A percentile compares a stretch with the other conserved stretches of the same genome.
Conservation (phyloP, 2,888 invertebrate species). For the Lamellibrachia satsuma region DNA sequence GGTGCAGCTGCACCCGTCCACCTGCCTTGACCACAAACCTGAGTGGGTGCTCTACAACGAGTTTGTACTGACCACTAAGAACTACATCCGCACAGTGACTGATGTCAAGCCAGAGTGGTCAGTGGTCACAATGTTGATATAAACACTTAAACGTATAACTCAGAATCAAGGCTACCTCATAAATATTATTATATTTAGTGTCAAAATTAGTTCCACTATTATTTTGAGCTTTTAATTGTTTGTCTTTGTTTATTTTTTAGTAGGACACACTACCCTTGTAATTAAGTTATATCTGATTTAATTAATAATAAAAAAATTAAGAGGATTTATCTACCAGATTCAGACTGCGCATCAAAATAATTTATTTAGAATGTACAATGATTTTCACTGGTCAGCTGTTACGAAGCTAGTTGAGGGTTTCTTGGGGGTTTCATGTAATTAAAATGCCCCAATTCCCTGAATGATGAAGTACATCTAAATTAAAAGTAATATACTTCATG, state of each 20-base stretch:
- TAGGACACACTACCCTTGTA: background rate
- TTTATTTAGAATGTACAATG: too few relatives aligned
- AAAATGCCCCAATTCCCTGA: too few relatives aligned
- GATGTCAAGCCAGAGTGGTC: slow-evolving; percentile 92
- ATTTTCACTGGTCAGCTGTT: too few relatives aligned
- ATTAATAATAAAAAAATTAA: background rate
- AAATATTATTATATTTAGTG: background rate
- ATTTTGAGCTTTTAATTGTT: background rate
- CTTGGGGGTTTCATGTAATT: too few relatives aligned
- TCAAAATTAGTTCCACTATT: background rate
- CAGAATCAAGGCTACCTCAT: background rate
- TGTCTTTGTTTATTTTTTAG: background rate
- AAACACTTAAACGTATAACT: background rate
- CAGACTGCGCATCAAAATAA: too few relatives aligned
- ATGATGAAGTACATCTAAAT: too few relatives aligned
- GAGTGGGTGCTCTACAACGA: slow-evolving; percentile 99
- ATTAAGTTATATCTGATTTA: background rate
- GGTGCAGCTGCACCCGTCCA: slow-evolving; percentile 98
- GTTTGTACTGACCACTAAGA: slow-evolving; percentile 98
- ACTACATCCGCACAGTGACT: slow-evolving; percentile 98
- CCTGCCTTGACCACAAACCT: slow-evolving; percentile 98
- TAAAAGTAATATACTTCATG: too few relatives aligned
- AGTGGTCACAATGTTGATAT: slow-evolving; percentile 48
- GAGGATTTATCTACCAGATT: too few relatives aligned
- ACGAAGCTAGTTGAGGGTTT: too few relatives aligned